Conservation (phyloP, 1,140 invertebrate genomes). For the Pseudomyrmex pallidus region DNA sequence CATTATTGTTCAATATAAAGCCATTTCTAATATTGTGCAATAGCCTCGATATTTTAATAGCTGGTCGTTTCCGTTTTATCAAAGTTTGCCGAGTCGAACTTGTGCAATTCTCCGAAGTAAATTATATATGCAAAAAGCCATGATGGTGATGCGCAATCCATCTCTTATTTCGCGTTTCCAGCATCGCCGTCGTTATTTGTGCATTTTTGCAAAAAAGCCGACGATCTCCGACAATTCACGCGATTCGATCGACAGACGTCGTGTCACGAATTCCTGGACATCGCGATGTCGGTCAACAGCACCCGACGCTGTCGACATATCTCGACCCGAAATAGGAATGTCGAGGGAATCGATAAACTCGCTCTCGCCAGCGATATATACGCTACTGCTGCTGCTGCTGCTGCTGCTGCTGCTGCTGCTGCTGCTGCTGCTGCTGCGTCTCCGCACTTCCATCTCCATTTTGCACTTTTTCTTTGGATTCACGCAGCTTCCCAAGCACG, state of each 20-base stretch:
- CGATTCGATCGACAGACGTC: conserved; percentile 47
- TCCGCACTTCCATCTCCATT: conserved; percentile 22
- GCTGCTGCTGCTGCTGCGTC: conserved; percentile 2
- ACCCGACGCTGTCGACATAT: conserved; percentile 57
- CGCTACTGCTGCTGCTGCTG: neutral
- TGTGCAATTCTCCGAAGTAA: neutral
- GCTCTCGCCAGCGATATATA: conserved; percentile 45
- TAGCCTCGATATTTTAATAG: neutral
- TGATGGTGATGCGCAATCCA: neutral
- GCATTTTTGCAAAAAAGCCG: conserved; percentile 41
- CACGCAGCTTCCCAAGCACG: neutral
- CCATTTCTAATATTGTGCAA: neutral
- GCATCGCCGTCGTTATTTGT: conserved; percentile 28
- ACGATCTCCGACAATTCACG: conserved; percentile 41
- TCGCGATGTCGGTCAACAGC: conserved; percentile 60
- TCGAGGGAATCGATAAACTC: conserved; percentile 61
- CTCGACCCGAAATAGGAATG: conserved; percentile 57
- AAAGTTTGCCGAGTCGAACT: neutral
- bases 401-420: conserved; percentile 13
- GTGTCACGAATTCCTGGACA: conserved; percentile 62
- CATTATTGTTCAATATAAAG: too few species aligned
- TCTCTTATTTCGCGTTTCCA: conserved; percentile 20
- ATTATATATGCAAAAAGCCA: neutral
- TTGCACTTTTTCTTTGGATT: conserved; percentile 36
- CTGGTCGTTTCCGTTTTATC: neutral